Percentiles rank a stretch among this genome's conserved stretches.
Conservation (phyloP, 2,888 invertebrate species). For the Oligia strigilis region DNA sequence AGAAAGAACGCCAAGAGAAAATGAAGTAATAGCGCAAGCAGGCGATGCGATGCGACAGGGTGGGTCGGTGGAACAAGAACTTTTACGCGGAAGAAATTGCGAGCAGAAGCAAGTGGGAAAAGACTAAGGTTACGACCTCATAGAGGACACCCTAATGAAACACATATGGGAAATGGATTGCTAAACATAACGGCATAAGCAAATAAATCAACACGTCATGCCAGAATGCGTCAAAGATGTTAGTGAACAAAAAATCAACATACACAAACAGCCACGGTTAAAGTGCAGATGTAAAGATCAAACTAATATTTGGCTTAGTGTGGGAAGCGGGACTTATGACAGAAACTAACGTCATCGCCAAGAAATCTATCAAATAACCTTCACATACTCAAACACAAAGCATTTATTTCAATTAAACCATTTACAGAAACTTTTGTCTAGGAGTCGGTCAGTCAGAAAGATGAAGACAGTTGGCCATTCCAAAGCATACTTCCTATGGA, state of each 20-base stretch:
- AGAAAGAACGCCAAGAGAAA: too few species aligned
- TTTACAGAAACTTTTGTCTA: too few species aligned
- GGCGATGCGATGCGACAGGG: too few species aligned
- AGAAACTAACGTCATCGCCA: constrained; percentile 29
- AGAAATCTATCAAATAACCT: background rate
- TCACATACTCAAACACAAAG: background rate
- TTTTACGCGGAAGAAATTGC: too few species aligned
- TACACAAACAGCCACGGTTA: constrained; percentile 28
- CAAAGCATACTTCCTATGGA: background rate
- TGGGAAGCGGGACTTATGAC: constrained; percentile 41
- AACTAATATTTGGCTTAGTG: constrained; percentile 41
- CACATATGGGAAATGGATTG: background rate
- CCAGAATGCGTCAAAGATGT: constrained; percentile 18
- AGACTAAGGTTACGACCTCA: background rate
- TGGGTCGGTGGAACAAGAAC: too few species aligned
- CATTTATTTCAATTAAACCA: constrained; percentile 15
- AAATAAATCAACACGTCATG: constrained; percentile 27
- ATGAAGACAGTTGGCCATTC: background rate
- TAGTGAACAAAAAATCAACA: constrained; percentile 30
- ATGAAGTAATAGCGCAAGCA: too few species aligned
- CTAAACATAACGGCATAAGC: background rate
- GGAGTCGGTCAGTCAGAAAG: background rate
- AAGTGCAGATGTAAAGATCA: constrained; percentile 43
- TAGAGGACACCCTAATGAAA: background rate
- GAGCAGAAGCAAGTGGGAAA: too few species aligned